Evolutionary conservation across 2,113 vertebrate genomes (phyloP).

Genomic region (Oreotragus oreotragus): DNA sequence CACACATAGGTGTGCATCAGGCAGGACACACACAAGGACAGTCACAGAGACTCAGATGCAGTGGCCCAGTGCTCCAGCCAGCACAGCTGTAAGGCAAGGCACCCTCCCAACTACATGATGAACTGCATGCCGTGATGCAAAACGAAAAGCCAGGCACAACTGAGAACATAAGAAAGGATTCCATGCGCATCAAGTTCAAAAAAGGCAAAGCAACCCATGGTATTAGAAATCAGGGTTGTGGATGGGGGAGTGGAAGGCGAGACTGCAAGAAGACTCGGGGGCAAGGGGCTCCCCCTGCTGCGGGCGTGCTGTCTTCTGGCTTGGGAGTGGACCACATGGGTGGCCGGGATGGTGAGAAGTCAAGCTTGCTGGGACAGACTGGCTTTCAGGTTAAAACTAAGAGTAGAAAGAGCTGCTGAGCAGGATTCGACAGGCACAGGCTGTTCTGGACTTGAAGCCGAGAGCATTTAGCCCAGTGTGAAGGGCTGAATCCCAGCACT

Average conservation of each 20-base stretch:
- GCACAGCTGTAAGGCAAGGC: background rate
- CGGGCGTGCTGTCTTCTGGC: background rate
- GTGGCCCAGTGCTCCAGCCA: background rate
- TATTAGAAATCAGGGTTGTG: background rate
- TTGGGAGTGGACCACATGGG: rapidly evolving
- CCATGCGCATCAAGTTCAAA: background rate
- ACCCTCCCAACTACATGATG: background rate
- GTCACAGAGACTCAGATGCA: background rate
- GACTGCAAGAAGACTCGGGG: background rate
- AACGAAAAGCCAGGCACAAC: background rate
- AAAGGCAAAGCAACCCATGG: background rate
- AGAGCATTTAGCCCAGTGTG: background rate
- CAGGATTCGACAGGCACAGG: background rate
- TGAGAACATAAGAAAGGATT: no score
- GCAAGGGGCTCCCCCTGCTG: background rate
- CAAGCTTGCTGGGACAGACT: background rate
- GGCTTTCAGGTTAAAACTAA: background rate
- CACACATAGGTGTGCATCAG: rapidly evolving
- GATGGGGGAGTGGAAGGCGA: background rate
- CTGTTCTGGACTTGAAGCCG: background rate
- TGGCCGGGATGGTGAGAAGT: rapidly evolving
- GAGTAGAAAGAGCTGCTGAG: background rate
- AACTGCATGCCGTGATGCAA: rapidly evolving
- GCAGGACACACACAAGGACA: background rate
- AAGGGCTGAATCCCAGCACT: rapidly evolving